Percentiles rank a stretch among this genome's conserved stretches.
phyloP scores from a whole-genome alignment of 2,797 vertebrate species.

The Furcifer pardalis region DNA sequence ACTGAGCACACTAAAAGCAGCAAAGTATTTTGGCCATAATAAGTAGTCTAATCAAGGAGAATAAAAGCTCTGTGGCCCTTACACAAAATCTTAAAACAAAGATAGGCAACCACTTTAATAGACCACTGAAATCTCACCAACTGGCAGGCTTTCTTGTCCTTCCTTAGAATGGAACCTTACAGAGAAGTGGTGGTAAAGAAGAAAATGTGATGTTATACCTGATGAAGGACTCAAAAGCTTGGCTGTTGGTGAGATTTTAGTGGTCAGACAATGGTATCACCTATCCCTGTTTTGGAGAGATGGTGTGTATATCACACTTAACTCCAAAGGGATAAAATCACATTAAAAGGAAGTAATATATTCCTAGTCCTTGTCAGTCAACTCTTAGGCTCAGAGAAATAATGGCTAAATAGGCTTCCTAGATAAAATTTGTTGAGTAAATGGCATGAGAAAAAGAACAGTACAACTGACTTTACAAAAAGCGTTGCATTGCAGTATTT shows the following conservation, averaged over 20 bases:
- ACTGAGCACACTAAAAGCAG: not conserved
- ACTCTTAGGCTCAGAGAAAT: not conserved
- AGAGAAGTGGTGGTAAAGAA: too few species aligned
- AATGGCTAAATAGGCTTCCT: not conserved
- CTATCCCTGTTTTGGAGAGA: too few species aligned
- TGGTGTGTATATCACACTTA: constrained; percentile 10
- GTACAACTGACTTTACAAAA: not conserved
- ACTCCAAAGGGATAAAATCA: not conserved
- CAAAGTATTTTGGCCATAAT: constrained; percentile 5
- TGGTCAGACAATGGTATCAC: too few species aligned
- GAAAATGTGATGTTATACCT: too few species aligned
- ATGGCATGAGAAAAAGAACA: not conserved
- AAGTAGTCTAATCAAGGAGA: not conserved
- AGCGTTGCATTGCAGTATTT: not conserved
- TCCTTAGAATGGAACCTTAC: too few species aligned
- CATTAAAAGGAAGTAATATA: not conserved
- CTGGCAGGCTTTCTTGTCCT: too few species aligned
- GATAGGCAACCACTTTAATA: too few species aligned
- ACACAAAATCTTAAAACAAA: too few species aligned
- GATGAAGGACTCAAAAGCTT: too few species aligned
- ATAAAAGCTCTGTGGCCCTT: too few species aligned
- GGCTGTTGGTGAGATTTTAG: too few species aligned
- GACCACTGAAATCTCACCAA: too few species aligned
- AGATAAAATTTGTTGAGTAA: not conserved
- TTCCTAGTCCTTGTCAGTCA: not conserved